Conservation (phyloP, 2,797 vertebrate genomes). For the Mormyrus hasselquistii region DNA sequence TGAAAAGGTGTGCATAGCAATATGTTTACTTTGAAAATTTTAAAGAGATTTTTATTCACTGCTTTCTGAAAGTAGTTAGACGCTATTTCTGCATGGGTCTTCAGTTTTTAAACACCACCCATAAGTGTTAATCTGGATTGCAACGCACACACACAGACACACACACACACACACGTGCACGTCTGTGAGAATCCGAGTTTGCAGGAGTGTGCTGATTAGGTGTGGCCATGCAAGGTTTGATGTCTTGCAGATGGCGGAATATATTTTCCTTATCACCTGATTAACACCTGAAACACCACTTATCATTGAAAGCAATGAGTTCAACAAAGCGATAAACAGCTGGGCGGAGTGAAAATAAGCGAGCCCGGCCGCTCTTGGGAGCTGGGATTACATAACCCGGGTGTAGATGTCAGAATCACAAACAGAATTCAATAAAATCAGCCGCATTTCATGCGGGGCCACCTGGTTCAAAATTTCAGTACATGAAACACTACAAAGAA, state of each 20-base stretch:
- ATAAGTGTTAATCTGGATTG: not conserved
- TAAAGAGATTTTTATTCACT: not conserved
- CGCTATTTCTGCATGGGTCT: not conserved
- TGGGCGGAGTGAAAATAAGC: not conserved
- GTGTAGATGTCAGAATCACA: not conserved
- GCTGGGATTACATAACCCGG: not conserved
- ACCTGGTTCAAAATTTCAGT: not conserved
- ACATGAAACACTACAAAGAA: not conserved
- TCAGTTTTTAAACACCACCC: not conserved
- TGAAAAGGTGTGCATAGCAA: not conserved
- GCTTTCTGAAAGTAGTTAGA: not conserved
- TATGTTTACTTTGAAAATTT: not conserved
- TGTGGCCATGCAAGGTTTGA: not conserved
- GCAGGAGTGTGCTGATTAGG: not conserved
- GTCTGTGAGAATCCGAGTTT: not conserved
- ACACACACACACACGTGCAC: not conserved
- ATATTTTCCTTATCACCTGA: not conserved
- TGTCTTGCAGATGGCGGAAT: not conserved
- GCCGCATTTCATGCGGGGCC: not conserved
- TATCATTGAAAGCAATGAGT: not conserved
- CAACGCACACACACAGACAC: not conserved
- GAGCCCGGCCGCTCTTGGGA: not conserved
- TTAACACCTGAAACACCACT: slow-evolving; percentile 12
- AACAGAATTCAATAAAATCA: not conserved
- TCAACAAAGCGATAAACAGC: not conserved